Base-by-base conservation (phyloP, 1,140 invertebrate species). In the Antheraea pernyi region DNA sequence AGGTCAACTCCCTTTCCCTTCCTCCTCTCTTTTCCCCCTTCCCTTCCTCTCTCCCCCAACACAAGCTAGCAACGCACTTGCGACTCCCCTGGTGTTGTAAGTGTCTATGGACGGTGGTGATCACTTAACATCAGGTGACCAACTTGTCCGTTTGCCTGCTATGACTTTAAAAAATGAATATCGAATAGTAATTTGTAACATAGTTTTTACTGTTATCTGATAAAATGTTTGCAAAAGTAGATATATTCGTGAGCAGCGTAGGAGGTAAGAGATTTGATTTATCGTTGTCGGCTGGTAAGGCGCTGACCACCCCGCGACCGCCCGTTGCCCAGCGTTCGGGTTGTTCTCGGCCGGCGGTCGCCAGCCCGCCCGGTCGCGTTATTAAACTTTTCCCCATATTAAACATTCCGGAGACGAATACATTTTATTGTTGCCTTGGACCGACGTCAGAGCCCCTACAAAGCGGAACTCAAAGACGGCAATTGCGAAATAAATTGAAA, bases 301-400 rank as follows among this genome's bases (percentile, higher is more conserved):
- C 85, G 81, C 85, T 87, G 87, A 86, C 85, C 86, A 82, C 78
- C 80, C 79, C 77, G 64, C 59, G 69, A 39, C 67, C 71, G 70
- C 59, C 18, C 18, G 68, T 19, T 67, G 65, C 65, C 53, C 65
- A 59, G 53, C 30, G 53, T n/a, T 59, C 67, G 75, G 68, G 66
- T 69, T 76, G 66, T 69, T 76, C 76, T 71, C 37, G 70, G 67
- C 69, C 68, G 68, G 64, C 59, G 22, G 69, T 71, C 72, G 75
- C 77, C 74, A 71, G 78, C 76, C 78, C 84, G 83, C 80, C 81
- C 87, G 85, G 88, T 85, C 89, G 89, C 89, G 89, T 90, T 91
- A 91, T 91, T 91, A 91, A 89, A 91, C 89, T 91, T 91, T 91
- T 91, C 89, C 89, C 89, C 89, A 91, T 91, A 91, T 91, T 91